These are phyloP conservation scores for Phalacrocorax carbo DNA, from an alignment of 2,113 vertebrate genomes.

Conservation along the genomic window DNA sequence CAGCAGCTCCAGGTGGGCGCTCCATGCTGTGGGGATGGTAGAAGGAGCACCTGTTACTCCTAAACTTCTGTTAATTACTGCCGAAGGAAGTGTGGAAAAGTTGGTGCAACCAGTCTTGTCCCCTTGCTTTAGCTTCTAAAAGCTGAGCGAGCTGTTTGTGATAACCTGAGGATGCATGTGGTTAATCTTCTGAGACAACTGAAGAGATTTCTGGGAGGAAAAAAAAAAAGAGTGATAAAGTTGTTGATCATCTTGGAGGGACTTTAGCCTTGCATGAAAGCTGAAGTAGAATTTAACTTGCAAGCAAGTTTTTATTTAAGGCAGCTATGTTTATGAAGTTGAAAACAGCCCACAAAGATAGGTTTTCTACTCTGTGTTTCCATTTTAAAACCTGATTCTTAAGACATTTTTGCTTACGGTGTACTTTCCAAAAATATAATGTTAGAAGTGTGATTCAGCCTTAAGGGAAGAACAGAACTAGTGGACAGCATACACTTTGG, in stretches of 20 bases:
- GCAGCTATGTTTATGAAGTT: conserved; percentile 36
- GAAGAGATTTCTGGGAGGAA: background rate
- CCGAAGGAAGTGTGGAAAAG: accelerated
- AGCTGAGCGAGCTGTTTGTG: background rate
- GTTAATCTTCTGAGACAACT: background rate
- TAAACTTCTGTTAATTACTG: background rate
- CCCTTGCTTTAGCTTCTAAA: background rate
- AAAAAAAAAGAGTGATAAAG: background rate
- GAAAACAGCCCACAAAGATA: conserved; percentile 39
- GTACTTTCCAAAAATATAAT: background rate
- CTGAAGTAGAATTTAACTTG: conserved; percentile 24
- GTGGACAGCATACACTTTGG: background rate
- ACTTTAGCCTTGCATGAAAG: background rate
- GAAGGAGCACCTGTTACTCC: accelerated
- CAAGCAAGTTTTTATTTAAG: conserved; percentile 39
- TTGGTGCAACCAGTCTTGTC: background rate
- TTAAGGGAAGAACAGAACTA: background rate
- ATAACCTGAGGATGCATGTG: background rate
- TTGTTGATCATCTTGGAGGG: background rate
- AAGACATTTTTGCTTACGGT: background rate
- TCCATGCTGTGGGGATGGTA: accelerated
- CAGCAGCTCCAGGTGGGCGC: accelerated
- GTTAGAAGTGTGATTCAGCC: background rate
- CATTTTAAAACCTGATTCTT: conserved; percentile 22
- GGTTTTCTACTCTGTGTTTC: conserved; percentile 53